phyloP scores from a whole-genome alignment of 1,140 invertebrate species.

The Drosophila equinoxialis region DNA sequence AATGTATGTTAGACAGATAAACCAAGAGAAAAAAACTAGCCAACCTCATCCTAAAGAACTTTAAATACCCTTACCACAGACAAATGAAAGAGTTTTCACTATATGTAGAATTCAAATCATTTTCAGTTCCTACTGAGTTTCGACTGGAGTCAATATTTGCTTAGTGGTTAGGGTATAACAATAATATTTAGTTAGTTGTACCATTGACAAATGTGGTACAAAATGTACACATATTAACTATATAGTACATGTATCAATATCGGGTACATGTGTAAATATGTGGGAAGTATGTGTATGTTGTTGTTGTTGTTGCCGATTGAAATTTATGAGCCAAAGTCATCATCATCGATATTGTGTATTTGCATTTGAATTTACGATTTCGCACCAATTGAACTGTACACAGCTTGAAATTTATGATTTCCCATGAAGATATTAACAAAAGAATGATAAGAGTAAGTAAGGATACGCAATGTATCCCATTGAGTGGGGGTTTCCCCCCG shows the following conservation, averaged over 20 bases:
- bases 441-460: neutral
- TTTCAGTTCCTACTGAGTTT: too few species aligned
- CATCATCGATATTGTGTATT: neutral
- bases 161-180: neutral
- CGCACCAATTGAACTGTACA: neutral
- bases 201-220: conserved; percentile 7
- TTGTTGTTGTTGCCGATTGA: neutral
- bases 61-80: neutral
- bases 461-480: too few species aligned
- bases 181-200: conserved; percentile 15
- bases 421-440: conserved; percentile 8
- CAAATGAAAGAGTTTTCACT: too few species aligned
- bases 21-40: neutral
- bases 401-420: conserved; percentile 3
- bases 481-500: too few species aligned
- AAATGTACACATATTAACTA: neutral
- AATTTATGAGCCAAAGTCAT: conserved; percentile 7
- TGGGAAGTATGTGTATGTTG: neutral
- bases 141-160: neutral
- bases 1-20: conserved; percentile 5
- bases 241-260: neutral
- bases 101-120: too few species aligned
- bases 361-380: conserved; percentile 6
- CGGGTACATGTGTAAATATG: neutral
- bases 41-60: neutral